These are phyloP conservation scores for Manis crassicaudata DNA, from an alignment of 2,797 vertebrate species.

Conservation along the genomic window DNA sequence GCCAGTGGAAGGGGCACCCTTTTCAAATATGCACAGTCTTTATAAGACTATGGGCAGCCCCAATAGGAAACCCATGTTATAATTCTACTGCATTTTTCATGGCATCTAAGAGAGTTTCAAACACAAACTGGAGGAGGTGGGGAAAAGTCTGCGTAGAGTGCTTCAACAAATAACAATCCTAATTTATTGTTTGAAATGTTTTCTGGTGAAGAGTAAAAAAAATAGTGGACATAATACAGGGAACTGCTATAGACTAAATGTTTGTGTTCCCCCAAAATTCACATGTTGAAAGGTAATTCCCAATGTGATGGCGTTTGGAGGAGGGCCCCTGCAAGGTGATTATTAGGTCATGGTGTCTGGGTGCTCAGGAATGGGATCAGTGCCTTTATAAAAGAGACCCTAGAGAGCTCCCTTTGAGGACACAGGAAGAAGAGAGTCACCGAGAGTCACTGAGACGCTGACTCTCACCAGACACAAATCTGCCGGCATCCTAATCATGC, in stretches of 20 bases:
- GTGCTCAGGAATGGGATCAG: background rate
- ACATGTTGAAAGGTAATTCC: background rate
- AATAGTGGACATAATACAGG: background rate
- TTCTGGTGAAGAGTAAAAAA: background rate
- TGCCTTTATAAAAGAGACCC: background rate
- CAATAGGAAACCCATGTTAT: background rate
- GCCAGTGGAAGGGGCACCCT: background rate
- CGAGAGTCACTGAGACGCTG: no score
- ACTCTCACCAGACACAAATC: background rate
- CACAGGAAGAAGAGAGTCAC: background rate
- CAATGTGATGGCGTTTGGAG: background rate
- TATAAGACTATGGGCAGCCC: background rate
- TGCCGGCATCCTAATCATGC: background rate
- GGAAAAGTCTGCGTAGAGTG: background rate
- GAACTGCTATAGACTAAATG: background rate
- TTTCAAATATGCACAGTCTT: background rate
- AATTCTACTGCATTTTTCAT: background rate
- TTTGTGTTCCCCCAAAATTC: background rate
- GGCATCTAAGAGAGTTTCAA: background rate
- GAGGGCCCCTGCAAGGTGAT: background rate
- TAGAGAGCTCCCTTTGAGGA: background rate
- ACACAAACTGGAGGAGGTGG: background rate
- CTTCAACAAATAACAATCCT: background rate
- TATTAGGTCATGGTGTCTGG: background rate
- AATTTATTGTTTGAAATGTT: background rate